These are phyloP conservation scores for Luperina testacea DNA, from an alignment of 2,888 invertebrate species.

Conservation along the genomic window DNA sequence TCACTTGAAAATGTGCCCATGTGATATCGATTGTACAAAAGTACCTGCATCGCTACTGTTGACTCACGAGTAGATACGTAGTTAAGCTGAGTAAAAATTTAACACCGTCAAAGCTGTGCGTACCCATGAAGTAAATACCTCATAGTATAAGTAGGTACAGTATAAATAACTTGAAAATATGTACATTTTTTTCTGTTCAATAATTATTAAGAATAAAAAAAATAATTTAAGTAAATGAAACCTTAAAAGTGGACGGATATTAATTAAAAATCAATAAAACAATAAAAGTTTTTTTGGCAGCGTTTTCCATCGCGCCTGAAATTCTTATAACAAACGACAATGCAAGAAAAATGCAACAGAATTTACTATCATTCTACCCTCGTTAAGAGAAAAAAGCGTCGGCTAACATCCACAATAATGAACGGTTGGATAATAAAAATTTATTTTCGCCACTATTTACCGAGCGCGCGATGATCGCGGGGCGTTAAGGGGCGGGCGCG, in stretches of 20 bases:
- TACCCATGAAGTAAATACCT: background rate
- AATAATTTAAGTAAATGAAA: background rate
- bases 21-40: background rate
- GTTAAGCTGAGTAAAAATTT: background rate
- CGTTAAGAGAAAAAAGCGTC: slow-evolving; percentile 78
- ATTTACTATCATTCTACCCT: slow-evolving; percentile 66
- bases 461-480: slow-evolving; percentile 84
- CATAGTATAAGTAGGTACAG: background rate
- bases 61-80: background rate
- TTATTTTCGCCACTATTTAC: slow-evolving; percentile 86
- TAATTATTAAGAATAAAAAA: background rate
- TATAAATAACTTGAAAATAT: background rate
- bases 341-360: slow-evolving; percentile 70
- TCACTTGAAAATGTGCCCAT: background rate
- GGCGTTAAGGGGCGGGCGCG: slow-evolving; percentile 84
- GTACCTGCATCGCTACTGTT: background rate
- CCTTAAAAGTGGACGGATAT: background rate
- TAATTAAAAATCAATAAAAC: background rate
- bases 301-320: background rate
- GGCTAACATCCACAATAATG: slow-evolving; percentile 85
- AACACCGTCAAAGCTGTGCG: background rate
- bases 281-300: background rate
- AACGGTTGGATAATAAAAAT: slow-evolving; percentile 87
- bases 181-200: background rate
- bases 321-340: slow-evolving; percentile 54